phyloP scores from a whole-genome alignment of 1,140 invertebrate genomes.

The Papilio aristodemus region DNA sequence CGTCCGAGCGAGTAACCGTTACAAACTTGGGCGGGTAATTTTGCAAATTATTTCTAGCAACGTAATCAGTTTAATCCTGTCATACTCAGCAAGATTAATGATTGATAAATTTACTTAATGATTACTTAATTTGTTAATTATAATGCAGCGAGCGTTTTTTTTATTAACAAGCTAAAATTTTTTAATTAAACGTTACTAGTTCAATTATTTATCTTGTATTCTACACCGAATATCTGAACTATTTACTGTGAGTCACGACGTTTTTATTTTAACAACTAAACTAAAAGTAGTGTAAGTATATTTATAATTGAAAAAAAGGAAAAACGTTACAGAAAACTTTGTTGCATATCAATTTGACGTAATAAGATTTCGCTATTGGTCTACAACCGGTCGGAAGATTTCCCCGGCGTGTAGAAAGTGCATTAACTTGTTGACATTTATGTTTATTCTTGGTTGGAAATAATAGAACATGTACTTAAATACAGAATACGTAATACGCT shows the following conservation, averaged over 20 bases:
- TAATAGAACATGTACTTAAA: constrained; percentile 8
- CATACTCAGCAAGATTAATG: background rate
- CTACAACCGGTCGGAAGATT: background rate
- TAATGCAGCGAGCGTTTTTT: too few relatives aligned
- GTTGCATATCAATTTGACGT: constrained; percentile 12
- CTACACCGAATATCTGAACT: too few relatives aligned
- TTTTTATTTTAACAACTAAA: background rate
- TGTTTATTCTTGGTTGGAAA: constrained; percentile 14
- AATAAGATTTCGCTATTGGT: constrained; percentile 17
- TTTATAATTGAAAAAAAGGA: background rate
- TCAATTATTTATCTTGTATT: too few relatives aligned
- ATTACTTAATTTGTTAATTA: too few relatives aligned
- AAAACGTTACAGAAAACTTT: background rate
- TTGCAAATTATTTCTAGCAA: background rate
- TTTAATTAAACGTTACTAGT: too few relatives aligned
- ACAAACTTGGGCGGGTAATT: background rate
- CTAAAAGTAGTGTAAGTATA: too few relatives aligned
- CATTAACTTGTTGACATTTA: constrained; percentile 22
- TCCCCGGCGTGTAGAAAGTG: constrained; percentile 7
- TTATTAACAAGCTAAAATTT: too few relatives aligned
- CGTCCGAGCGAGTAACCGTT: too few relatives aligned
- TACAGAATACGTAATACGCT: background rate
- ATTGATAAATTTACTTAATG: background rate
- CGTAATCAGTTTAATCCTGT: background rate
- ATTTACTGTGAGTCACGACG: too few relatives aligned